Conservation (phyloP, 1,140 invertebrate genomes). For the Scaptomyza graminum region DNA sequence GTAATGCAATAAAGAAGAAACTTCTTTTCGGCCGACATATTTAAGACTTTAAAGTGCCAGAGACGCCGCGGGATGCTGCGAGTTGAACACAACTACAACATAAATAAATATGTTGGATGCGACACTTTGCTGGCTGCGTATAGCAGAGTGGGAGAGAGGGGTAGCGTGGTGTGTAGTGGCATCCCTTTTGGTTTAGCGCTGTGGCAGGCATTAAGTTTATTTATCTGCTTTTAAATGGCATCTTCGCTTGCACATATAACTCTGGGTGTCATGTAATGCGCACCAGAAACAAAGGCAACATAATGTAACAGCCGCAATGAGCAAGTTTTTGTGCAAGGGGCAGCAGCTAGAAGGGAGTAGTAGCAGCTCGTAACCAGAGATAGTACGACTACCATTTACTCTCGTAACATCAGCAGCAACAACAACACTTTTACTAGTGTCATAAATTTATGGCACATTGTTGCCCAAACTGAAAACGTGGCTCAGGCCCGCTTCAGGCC, state of each 20-base stretch:
- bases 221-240: slow-evolving; percentile 79
- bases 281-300: slow-evolving; percentile 78
- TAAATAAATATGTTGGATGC: slow-evolving; percentile 29
- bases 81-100: slow-evolving; percentile 15
- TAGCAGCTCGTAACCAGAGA: slow-evolving; percentile 34
- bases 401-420: slow-evolving; percentile 2
- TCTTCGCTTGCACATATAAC: slow-evolving; percentile 71
- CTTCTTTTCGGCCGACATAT: not conserved
- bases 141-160: slow-evolving; percentile 10
- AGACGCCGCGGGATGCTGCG: slow-evolving; percentile 5
- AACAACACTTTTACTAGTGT: slow-evolving; percentile 75
- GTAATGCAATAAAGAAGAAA: not conserved
- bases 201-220: slow-evolving; percentile 78
- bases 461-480: slow-evolving; percentile 26
- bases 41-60: slow-evolving; percentile 6
- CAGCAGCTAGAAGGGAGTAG: not conserved
- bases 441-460: slow-evolving; percentile 81
- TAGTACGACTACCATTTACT: slow-evolving; percentile 52
- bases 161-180: not conserved
- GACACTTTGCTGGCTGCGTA: slow-evolving; percentile 44
- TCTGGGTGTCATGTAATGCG: slow-evolving; percentile 73
- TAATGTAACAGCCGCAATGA: slow-evolving; percentile 68
- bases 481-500: slow-evolving; percentile 5
- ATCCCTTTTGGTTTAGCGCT: not conserved
- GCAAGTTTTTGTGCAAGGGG: not conserved